phyloP scores from a whole-genome alignment of 2,113 vertebrate genomes.

The Forbesichthys agassizii region DNA sequence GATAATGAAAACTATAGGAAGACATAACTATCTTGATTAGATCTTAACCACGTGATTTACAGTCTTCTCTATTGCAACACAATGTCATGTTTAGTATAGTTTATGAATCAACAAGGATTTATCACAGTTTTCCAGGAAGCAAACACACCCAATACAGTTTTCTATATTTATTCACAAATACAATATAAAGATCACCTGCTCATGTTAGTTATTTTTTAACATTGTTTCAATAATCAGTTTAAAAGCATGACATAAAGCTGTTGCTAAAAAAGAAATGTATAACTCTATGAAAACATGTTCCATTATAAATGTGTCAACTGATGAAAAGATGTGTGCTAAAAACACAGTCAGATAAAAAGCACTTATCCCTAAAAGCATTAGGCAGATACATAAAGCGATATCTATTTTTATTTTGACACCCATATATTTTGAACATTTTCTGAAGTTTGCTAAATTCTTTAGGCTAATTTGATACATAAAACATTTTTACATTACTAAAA shows the following conservation, averaged over 20 bases:
- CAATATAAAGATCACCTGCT: not conserved
- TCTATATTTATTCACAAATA: not conserved
- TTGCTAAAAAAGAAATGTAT: not conserved
- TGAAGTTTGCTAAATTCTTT: not conserved
- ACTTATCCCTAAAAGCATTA: not conserved
- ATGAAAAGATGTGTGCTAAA: not conserved
- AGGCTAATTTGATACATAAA: too few relatives aligned
- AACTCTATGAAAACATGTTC: not conserved
- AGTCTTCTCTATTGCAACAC: slow-evolving; percentile 1
- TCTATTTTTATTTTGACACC: not conserved
- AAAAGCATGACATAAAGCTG: not conserved
- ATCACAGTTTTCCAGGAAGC: slow-evolving; percentile 13
- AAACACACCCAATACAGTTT: slow-evolving; percentile 13
- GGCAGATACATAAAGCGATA: not conserved
- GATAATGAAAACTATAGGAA: too few relatives aligned
- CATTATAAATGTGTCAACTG: not conserved
- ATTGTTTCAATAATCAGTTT: not conserved
- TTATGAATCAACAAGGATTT: slow-evolving; percentile 12
- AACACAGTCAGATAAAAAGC: not conserved
- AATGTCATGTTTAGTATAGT: slow-evolving; percentile 3
- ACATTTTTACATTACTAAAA: too few relatives aligned
- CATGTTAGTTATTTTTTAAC: not conserved
- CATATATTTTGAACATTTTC: not conserved
- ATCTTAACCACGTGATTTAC: slow-evolving; percentile 15
- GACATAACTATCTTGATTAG: too few relatives aligned